Base-by-base conservation (phyloP, 2,888 invertebrate genomes). In the Drosophila acutilabella region DNA sequence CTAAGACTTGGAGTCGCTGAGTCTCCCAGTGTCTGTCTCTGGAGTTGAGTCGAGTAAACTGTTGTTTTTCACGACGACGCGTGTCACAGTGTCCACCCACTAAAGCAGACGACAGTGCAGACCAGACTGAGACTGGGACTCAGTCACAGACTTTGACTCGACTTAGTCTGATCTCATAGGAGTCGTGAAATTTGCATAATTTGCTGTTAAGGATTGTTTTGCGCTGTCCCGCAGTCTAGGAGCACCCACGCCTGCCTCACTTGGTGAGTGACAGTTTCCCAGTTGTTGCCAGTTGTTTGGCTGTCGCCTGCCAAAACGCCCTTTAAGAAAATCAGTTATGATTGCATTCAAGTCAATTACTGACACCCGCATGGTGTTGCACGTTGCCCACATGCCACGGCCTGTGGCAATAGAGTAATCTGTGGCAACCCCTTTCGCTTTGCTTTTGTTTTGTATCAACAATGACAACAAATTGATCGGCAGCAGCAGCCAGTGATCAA, bases 1-100 rank as follows among this genome's bases (percentile, higher is more conserved):
- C 51, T 51, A 67, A 57, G 20, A 11, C 30, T 16, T 11, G 1
- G 36, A 45, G 53, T 45, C 42, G 42, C 67, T 58, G 33, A 18
- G 64, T 48, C 45, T 20, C 20, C 7, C 16, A 41, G 53, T 26
- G 30, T 50, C 67, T 64, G 30, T 26, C 26, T 26, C 26, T 26
- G 30, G 47, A 20, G 64, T 50, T 62, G 72, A 69, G 69, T 76
- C 86, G 74, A 83, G 88, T 85, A 88, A 85, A 85, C 89, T 85
- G 85, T 85, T 86, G 88, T 85, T 89, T 83, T 83, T 83, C 89
- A 83, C 89, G 86, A 89, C 88, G 86, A 89, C 89, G 85, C 89
- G 89, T 85, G 89, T 85, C 85, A 85, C 88, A 88, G 88, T 88
- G 85, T 85, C 85, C 85, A 89, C 85, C 85, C 85, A 85, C 85